phyloP scores from a whole-genome alignment of 2,797 vertebrate species.

The Sylvilagus floridanus region DNA sequence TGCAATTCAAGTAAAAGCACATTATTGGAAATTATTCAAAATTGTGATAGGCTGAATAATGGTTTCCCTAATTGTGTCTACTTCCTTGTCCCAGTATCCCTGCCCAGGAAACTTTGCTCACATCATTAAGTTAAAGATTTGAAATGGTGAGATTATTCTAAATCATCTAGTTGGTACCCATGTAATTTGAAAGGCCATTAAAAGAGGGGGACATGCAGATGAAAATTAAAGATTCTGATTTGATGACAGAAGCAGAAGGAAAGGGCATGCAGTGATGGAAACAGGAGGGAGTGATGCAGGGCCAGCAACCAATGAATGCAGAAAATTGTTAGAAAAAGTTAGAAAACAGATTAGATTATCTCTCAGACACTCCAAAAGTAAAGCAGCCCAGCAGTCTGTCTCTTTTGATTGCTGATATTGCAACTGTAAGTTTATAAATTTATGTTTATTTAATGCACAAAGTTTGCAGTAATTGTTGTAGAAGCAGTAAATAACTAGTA shows the following conservation, averaged over 20 bases:
- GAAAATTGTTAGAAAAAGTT: not conserved
- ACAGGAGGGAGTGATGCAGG: not conserved
- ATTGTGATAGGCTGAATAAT: not conserved
- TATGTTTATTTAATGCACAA: not conserved
- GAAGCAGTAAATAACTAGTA: not conserved
- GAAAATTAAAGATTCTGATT: not conserved
- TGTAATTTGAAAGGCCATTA: not conserved
- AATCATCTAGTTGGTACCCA: too few relatives aligned
- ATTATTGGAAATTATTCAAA: not conserved
- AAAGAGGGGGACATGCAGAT: not conserved
- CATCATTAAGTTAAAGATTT: not conserved
- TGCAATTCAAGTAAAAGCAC: not conserved
- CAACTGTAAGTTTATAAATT: not conserved
- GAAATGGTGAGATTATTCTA: not conserved
- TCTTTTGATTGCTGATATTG: not conserved
- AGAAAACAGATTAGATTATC: not conserved
- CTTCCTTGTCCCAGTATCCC: not conserved
- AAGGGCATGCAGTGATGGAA: not conserved
- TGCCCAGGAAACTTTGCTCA: not conserved
- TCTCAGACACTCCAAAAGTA: not conserved
- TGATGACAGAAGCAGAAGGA: not conserved
- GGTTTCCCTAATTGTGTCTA: not conserved
- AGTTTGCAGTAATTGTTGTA: not conserved
- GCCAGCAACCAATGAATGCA: not conserved
- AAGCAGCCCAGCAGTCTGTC: not conserved